Base-by-base conservation (phyloP, 2,113 vertebrate genomes). In the Periophthalmus modestus region DNA sequence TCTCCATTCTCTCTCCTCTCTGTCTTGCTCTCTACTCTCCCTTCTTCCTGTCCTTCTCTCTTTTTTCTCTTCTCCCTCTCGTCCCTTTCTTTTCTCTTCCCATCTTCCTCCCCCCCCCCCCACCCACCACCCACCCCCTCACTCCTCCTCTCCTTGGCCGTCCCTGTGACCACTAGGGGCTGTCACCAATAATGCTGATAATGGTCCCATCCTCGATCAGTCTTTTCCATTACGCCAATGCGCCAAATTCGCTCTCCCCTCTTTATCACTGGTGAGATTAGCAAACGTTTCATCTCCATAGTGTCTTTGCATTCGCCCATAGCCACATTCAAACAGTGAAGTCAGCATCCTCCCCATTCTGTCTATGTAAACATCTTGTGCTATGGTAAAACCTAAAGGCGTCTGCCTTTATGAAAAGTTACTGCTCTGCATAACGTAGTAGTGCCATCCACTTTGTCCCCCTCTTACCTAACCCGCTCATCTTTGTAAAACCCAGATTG, bases 121-220 rank as follows among this genome's bases (percentile, higher is more conserved):
- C n/a, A n/a, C n/a, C n/a, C n/a, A n/a, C n/a, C n/a, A n/a, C n/a
- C n/a, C n/a, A n/a, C n/a, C n/a, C n/a, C 11, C 7, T 43, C 39
- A 43, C 39, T 43, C 39, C 79, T 77, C 33, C 66, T n/a, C 67
- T 71, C 82, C 69, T 73, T 72, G 62, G 48, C 69, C 59, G 84
- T 89, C 84, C 81, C 77, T 66, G 76, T 86, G 89, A 89, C 89
- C 88, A 88, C 81, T 77, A 83, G 85, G 84, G 77, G 84, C 86
- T 89, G 85, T 88, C 85, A 85, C 85, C 67, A 82, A 82, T 75
- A 80, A 77, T 68, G 80, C 83, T 78, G 83, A 87, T 82, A 82
- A 81, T 68, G 59, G 78, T 72, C 73, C 78, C 57, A 18, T 80
- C 75, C 78, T 68, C 74, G 1, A 82, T 68, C 80, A 78, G 68